phyloP scores from a whole-genome alignment of 2,113 vertebrate species.

The Hippocampus guttulatus region DNA sequence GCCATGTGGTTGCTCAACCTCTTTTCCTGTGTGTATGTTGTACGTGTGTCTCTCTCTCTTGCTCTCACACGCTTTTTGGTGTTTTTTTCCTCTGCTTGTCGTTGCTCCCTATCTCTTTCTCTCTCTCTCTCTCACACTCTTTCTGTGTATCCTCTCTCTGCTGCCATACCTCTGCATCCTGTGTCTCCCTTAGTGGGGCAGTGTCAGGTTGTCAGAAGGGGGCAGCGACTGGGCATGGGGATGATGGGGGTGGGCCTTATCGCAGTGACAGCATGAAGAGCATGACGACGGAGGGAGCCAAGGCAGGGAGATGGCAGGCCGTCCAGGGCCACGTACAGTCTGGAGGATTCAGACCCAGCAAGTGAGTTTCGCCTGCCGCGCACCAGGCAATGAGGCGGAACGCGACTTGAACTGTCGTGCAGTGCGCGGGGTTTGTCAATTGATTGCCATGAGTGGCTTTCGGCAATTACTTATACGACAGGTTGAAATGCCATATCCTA shows the following conservation, averaged over 20 bases:
- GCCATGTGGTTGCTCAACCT: conserved; percentile 56
- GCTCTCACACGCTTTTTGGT: conserved; percentile 45
- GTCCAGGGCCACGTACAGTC: conserved; percentile 93
- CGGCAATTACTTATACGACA: not conserved
- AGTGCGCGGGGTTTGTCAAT: not conserved
- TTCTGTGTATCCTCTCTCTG: conserved; percentile 55
- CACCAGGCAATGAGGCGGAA: not conserved
- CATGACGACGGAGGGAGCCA: conserved; percentile 81
- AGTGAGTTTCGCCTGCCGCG: conserved; percentile 79
- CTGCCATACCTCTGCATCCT: conserved; percentile 55
- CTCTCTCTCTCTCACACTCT: conserved; percentile 18
- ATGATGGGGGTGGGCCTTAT: conserved; percentile 79
- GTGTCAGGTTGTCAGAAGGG: conserved; percentile 88
- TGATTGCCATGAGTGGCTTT: not conserved
- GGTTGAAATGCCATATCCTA: not conserved
- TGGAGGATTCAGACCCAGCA: conserved; percentile 91
- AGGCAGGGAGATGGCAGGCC: conserved; percentile 89
- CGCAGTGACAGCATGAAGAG: conserved; percentile 89
- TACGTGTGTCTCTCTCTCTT: conserved; percentile 48
- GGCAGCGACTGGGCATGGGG: conserved; percentile 80
- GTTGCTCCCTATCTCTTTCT: conserved; percentile 41
- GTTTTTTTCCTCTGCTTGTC: conserved; percentile 57
- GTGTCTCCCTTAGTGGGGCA: conserved; percentile 83
- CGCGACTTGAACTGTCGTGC: not conserved
- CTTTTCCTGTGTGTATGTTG: conserved; percentile 37